Conservation (phyloP, 2,888 invertebrate species). For the Falcaria lacertinaria region DNA sequence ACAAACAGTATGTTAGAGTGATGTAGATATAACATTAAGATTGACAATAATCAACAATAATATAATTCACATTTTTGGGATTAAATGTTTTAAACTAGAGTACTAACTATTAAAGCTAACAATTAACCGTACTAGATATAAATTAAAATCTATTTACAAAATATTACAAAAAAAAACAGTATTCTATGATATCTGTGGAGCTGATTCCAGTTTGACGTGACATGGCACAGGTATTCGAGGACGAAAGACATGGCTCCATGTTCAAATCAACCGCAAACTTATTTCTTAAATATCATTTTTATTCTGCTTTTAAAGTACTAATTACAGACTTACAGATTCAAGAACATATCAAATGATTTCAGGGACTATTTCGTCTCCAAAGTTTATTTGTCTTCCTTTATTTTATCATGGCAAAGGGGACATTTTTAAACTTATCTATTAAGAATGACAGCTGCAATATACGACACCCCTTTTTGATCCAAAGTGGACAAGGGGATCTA, state of each 20-base stretch:
- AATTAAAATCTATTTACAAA: slow-evolving; percentile 75
- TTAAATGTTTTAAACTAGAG: slow-evolving; percentile 54
- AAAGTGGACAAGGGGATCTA: too few species aligned
- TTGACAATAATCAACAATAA: slow-evolving; percentile 34
- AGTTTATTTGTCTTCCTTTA: too few species aligned
- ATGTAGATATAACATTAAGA: slow-evolving; percentile 37
- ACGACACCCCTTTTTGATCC: too few species aligned
- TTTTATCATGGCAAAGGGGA: too few species aligned
- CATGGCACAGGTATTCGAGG: slow-evolving; percentile 54
- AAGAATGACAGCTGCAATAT: too few species aligned
- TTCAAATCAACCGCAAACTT: background rate
- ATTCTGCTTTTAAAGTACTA: too few species aligned
- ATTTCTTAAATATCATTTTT: background rate
- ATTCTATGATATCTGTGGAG: slow-evolving; percentile 7
- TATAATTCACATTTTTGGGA: slow-evolving; percentile 69
- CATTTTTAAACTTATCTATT: too few species aligned
- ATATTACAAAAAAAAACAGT: slow-evolving; percentile 58
- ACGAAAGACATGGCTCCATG: slow-evolving; percentile 5
- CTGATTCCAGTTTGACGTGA: slow-evolving; percentile 26
- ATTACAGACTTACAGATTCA: too few species aligned
- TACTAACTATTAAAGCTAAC: slow-evolving; percentile 77
- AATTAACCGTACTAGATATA: slow-evolving; percentile 60
- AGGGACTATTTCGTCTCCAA: too few species aligned
- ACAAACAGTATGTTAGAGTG: slow-evolving; percentile 28
- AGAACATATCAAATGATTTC: too few species aligned